Evolutionary conservation across 2,888 invertebrate species (phyloP), one percentile per base, ranked within the genome.

Genomic region (Scaptomyza reducta): DNA sequence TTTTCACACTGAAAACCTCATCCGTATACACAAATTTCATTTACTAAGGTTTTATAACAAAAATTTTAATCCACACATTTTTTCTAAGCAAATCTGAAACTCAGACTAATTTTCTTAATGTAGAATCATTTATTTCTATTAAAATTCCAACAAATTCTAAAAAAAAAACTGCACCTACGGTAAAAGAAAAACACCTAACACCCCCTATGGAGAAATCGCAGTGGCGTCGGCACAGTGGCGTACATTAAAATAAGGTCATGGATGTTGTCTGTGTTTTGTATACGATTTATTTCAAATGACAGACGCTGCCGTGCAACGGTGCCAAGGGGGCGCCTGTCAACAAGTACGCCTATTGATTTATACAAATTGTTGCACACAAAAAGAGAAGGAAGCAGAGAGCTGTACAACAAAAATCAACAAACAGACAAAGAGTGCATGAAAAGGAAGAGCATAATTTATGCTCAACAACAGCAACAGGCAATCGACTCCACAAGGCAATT

Each of bases 301-400:
- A 59, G 42, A 40, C 50, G 16, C n/a, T 49, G 49, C 44, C 35
- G 47, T 53, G 49, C 60, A 72, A 63, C 56, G 68, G 73, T 68
- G 56, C 53, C 59, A 46, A 33, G 42, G 50, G 55, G 59, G 72
- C 72, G 73, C 77, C 80, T 78, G 84, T 80, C 80, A 75, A 63
- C 80, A 65, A 79, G 73, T 70, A 80, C 73, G 58, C 45, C 41
- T 77, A 80, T 80, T 80, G 79, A 80, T 80, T 80, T 80, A 83
- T 75, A 80, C 67, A 73, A 83, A 83, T 77, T 67, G 75, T 74
- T 61, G 16, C 40, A 40, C 10, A 10, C 50, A 58, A 59, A 49
- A 6, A 4, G 18, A 47, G 13, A 13, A 16, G 7, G 18, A n/a
- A 45, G 25, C 2, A 6, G 3, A 11, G 22, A 14, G 10, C 40